Base-by-base conservation (phyloP, 2,113 vertebrate genomes). In the Caloenas nicobarica region DNA sequence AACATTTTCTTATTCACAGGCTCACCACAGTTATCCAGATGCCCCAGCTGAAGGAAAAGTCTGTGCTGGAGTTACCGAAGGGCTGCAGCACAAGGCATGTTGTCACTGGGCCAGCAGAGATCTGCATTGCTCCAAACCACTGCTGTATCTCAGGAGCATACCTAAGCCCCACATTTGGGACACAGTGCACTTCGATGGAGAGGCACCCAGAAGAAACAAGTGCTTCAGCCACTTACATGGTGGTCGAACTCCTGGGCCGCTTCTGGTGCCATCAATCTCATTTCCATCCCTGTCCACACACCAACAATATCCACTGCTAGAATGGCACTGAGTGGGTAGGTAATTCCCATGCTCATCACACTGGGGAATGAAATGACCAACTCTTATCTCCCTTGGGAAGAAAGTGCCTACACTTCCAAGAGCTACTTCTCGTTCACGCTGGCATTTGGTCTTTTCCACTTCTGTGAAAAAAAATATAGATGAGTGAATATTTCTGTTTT, bases 281-380 rank as follows among this genome's bases (percentile, higher is more conserved):
- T 98, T 98, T 48, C 99, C 99, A 0, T 98, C 96, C 7, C 96
- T 95, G 81, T 99, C 98, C 95, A 99, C 99, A 5, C 99, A 99
- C 99, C 99, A 99, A 82, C 99, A 99, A 73, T 99, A 97, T 6
- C 98, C 98, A 1, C 91, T 97, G 97, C 97, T 96, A 60, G 91
- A 46, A 8, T 99, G 99, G 95, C 99, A 99, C 96, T 99, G 99
- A 29, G 97, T 98, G 53, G 99, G 98, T 13, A 92, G 66, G 8
- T 99, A 99, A 65, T 97, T 97, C 1, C 99, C 99, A 1, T 98
- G 97, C 22, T 98, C 97, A 15, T 99, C 99, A 85, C 99, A 99
- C 31, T 98, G 90, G 1, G 99, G 99, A 77, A 99, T 70, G 68
- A 98, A 99, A 26, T 98, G 97, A 26, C 98, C 97, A 3, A 83